A percentile compares a stretch with the other conserved stretches of the same genome.
phyloP scores from a whole-genome alignment of 1,140 invertebrate genomes.

The Ceratina australensis region DNA sequence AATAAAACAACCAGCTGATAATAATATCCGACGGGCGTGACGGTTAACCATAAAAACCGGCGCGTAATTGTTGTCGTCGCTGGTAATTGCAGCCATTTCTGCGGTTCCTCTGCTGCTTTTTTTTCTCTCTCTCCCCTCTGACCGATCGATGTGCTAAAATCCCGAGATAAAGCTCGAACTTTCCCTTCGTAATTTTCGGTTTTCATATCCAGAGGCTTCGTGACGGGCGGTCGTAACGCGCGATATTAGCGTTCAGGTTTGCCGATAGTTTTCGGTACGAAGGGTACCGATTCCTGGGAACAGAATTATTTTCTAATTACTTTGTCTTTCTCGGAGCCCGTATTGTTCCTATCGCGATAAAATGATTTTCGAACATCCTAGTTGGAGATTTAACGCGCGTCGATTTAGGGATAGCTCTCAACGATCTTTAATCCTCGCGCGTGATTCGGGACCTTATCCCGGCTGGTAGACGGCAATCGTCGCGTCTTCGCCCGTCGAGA shows the following conservation, averaged over 20 bases:
- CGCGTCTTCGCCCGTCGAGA: slow-evolving; percentile 67
- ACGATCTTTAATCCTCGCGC: slow-evolving; percentile 57
- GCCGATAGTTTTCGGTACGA: slow-evolving; percentile 35
- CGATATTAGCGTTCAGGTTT: slow-evolving; percentile 39
- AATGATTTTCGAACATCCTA: too few species aligned
- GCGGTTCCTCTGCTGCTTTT: slow-evolving; percentile 25
- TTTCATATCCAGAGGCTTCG: slow-evolving; percentile 56
- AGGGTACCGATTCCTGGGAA: slow-evolving; percentile 14
- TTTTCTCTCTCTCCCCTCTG: slow-evolving; percentile 3
- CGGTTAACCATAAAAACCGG: slow-evolving; percentile 60
- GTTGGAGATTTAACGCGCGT: background rate
- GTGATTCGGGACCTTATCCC: slow-evolving; percentile 69
- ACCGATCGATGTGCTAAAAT: slow-evolving; percentile 61
- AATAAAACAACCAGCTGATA: slow-evolving; percentile 26
- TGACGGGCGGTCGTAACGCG: slow-evolving; percentile 59
- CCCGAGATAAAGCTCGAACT: slow-evolving; percentile 60
- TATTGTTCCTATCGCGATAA: too few species aligned
- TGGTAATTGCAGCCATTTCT: slow-evolving; percentile 60
- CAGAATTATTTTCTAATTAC: slow-evolving; percentile 25
- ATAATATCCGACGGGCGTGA: slow-evolving; percentile 62
- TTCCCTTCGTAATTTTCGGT: slow-evolving; percentile 61
- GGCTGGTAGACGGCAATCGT: slow-evolving; percentile 69
- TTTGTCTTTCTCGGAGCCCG: too few species aligned
- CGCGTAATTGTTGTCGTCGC: slow-evolving; percentile 65
- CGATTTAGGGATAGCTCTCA: background rate